Conservation (phyloP, 2,113 vertebrate species). For the Carassius gibelio region DNA sequence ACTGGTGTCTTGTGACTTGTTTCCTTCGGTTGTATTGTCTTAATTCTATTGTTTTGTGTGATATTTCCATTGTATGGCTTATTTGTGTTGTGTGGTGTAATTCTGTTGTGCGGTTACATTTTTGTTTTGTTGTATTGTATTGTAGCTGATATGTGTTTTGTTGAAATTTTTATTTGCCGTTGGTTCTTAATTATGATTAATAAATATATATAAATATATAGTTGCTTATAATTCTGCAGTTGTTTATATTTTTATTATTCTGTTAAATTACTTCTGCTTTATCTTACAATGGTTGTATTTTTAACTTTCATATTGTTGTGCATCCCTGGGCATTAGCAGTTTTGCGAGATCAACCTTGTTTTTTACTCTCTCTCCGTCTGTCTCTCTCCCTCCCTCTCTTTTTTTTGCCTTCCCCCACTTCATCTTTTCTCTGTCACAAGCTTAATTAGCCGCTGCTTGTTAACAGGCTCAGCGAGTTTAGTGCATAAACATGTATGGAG, state of each 20-base stretch:
- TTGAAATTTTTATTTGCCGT: background rate
- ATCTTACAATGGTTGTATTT: background rate
- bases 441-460: conserved; percentile 62
- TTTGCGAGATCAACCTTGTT: background rate
- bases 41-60: background rate
- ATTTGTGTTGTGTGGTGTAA: too few species aligned
- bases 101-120: too few species aligned
- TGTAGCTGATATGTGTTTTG: background rate
- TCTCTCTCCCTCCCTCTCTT: conserved; percentile 11
- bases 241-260: conserved; percentile 20
- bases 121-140: too few species aligned
- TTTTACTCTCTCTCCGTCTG: conserved; percentile 51
- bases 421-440: conserved; percentile 55
- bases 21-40: background rate
- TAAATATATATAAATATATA: conserved; percentile 26
- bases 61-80: background rate
- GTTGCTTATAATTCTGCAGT: conserved; percentile 25
- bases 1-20: background rate
- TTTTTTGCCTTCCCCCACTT: conserved; percentile 49
- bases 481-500: conserved; percentile 54
- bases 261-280: background rate
- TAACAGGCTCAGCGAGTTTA: conserved; percentile 57
- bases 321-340: background rate
- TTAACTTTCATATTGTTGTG: background rate
- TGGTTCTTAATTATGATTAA: too few species aligned